Percentiles rank a stretch among this genome's conserved stretches.
Conservation (phyloP, 2,113 vertebrate genomes). For the Marmota monax region DNA sequence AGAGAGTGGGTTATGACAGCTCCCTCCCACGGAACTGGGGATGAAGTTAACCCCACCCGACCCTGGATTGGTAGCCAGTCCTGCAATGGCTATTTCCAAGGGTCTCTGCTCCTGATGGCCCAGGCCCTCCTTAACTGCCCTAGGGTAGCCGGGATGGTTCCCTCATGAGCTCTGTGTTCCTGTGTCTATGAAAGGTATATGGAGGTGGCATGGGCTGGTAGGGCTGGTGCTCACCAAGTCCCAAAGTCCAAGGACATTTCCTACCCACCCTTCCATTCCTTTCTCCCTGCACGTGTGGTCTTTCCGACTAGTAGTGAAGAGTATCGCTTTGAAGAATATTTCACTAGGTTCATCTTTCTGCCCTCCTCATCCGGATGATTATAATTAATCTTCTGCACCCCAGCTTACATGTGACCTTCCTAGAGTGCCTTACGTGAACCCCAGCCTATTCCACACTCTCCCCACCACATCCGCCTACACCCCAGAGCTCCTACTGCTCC, state of each 20-base stretch:
- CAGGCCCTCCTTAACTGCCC: neutral
- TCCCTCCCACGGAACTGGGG: neutral
- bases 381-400: neutral
- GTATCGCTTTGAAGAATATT: neutral
- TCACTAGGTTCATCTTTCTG: neutral
- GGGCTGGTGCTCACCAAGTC: neutral
- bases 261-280: neutral
- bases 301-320: neutral
- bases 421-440: neutral
- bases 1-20: neutral
- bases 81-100: neutral
- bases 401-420: neutral
- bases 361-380: neutral
- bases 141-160: neutral
- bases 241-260: neutral
- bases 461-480: rapidly evolving
- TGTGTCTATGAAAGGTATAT: neutral
- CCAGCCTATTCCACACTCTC: neutral
- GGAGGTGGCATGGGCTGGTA: neutral
- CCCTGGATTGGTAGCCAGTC: neutral
- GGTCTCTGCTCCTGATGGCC: neutral
- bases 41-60: neutral
- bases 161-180: neutral
- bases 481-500: neutral
- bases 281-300: neutral